These are phyloP conservation scores for Bicyclus anynana DNA, from an alignment of 1,140 invertebrate genomes.

Conservation along the genomic window DNA sequence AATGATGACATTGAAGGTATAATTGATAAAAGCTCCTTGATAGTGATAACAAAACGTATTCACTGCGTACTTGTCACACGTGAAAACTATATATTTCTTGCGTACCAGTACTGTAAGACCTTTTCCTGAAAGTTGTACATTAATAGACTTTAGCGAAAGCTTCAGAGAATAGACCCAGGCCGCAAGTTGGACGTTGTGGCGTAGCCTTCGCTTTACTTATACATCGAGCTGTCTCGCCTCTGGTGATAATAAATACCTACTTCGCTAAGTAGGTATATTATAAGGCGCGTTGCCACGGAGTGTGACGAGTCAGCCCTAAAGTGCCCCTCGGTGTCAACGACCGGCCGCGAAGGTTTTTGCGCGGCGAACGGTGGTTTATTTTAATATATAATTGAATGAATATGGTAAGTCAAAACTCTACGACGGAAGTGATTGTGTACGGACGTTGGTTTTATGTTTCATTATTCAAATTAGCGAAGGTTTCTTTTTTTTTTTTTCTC, in stretches of 20 bases:
- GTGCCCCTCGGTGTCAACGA: slow-evolving; percentile 70
- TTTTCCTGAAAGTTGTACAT: no score
- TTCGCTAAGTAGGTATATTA: slow-evolving; percentile 46
- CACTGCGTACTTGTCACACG: no score
- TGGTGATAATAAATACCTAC: slow-evolving; percentile 44
- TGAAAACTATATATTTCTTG: no score
- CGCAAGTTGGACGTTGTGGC: no score
- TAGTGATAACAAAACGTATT: no score
- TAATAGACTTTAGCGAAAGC: no score
- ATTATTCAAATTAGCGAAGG: slow-evolving; percentile 1
- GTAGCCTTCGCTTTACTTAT: no score
- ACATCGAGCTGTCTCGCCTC: slow-evolving; percentile 27
- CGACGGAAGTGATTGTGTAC: slow-evolving; percentile 20
- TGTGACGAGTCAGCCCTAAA: slow-evolving; percentile 71
- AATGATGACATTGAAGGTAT: no score
- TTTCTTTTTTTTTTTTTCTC: slow-evolving; percentile 1
- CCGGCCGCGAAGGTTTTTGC: slow-evolving; percentile 72
- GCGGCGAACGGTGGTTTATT: slow-evolving; percentile 68
- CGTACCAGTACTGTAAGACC: no score
- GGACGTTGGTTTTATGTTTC: slow-evolving; percentile 10
- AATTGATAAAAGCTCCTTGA: no score
- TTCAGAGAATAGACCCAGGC: no score
- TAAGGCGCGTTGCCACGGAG: slow-evolving; percentile 52
- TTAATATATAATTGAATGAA: slow-evolving; percentile 72
- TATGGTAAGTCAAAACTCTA: slow-evolving; percentile 36